phyloP scores from a whole-genome alignment of 2,888 invertebrate species.

The Oscheius sp. region DNA sequence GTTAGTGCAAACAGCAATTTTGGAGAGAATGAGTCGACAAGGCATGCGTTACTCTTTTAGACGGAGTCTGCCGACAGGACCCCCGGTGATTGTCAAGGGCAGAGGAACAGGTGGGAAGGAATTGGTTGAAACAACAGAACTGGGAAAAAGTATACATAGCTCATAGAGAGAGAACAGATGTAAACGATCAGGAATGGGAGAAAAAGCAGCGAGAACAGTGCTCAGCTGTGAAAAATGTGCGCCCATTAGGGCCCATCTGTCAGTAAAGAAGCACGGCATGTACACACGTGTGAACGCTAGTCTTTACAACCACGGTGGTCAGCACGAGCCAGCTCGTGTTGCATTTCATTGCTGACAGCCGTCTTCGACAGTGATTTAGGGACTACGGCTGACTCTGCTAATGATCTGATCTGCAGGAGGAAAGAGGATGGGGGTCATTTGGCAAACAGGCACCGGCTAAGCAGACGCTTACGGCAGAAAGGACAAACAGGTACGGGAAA shows the following conservation, averaged over 20 bases:
- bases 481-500: conserved; percentile 1
- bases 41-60: neutral
- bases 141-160: no score
- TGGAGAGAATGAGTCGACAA: neutral
- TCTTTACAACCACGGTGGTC: conserved; percentile 28
- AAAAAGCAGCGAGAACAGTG: neutral
- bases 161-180: neutral
- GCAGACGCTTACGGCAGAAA: conserved; percentile 1
- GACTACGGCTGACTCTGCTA: conserved; percentile 19
- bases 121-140: neutral
- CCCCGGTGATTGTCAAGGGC: conserved; percentile 25
- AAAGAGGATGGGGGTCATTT: neutral
- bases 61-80: conserved; percentile 19
- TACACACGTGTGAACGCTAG: conserved; percentile 13
- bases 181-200: neutral
- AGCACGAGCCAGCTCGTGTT: conserved; percentile 19
- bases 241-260: neutral
- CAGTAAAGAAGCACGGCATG: conserved; percentile 9
- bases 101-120: neutral
- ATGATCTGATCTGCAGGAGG: neutral
- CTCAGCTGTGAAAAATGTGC: neutral
- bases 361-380: conserved; percentile 25
- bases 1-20: neutral
- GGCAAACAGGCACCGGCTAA: conserved; percentile 2
- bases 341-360: conserved; percentile 33